Base-by-base conservation (phyloP, 2,797 vertebrate genomes). In the Catharus ustulatus region DNA sequence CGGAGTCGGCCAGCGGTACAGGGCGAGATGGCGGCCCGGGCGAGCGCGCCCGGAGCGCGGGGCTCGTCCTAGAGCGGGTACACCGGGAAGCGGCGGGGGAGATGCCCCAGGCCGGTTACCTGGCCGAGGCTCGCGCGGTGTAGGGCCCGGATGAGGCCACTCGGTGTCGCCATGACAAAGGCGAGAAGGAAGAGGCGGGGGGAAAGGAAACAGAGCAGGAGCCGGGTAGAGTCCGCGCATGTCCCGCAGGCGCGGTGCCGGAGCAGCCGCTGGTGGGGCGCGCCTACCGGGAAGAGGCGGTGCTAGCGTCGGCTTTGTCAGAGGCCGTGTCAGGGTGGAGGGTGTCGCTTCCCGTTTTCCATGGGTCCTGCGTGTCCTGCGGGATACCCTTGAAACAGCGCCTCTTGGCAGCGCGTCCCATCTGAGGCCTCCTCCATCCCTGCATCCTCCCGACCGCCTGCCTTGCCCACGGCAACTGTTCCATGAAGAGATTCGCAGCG, bases 301-400 rank as follows among this genome's bases (percentile, higher is more conserved):
- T 0, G 38, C 72, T 22, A 64, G 5, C 1, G 1, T 0, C 3
- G 23, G 38, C 11, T 0, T 2, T 7, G 22, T 7, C 2, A 0
- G 0, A 17, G 34, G 1, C 0, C 1, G 24, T 9, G 7, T 12
- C 1, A 7, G 9, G 10, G 2, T 5, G 34, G 0, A 7, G 16
- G 32, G 6, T 0, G 0, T 14, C 0, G 1, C 1, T 6, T 40
- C 3, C 0, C 0, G 0, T 4, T 5, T 24, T 15, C 5, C 2
- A 0, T 0, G 34, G 7, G 2, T 19, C 2, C 5, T 27, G 20
- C 6, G 3, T 38, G 4, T 1, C 4, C 5, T 7, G 38, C 27
- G 3, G 17, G 7, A 0, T 57, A 38, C 12, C 3, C 5, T n/a
- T 27, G 48, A 3, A 30, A 5, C 6, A 11, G n/a, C 4, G 3